Evolutionary conservation across 2,888 invertebrate species (phyloP), one percentile per base, ranked within the genome.

Genomic region (Xestia c-nigrum): DNA sequence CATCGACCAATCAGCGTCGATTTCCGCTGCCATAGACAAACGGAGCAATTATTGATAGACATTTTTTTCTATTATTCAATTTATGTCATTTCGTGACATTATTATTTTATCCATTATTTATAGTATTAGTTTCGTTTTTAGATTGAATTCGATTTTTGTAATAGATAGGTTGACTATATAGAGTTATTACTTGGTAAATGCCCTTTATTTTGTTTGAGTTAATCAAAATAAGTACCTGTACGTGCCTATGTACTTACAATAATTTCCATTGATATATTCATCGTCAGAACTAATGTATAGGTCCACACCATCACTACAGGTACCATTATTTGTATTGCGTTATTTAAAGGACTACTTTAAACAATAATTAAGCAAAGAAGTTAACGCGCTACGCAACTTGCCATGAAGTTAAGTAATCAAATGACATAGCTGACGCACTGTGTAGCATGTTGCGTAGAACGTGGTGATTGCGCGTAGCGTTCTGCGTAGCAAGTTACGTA

Each of bases 1-100:
- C 88, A 92, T 92, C 91, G 91, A 89, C 92, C 94, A 94, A 94
- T 94, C 93, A 93, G 90, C 89, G 55, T 92, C 92, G 89, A 95
- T 95, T 94, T 95, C 95, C 96, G 94, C 91, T 88, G 76, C 76
- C 81, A 80, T 81, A 87, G 80, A 78, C 83, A 83, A 79, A 85
- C 79, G n/a, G 69, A 81, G 85, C 85, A 86, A 88, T 89, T 86
- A 88, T 88, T 86, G 83, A 79, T 81, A 83, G 82, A 84, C 85
- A 19, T 84, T 9, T 85, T 80, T 82, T 84, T 84, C 76, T 79
- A 79, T 81, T 87, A 80, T 87, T 85, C 73, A 80, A 76, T 86
- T 85, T 86, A 80, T 85, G 52, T 52, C 5, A 74, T 81, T 73
- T 82, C 83, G 77, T 87, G 88, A 82, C 89, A 86, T 88, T 86